These are phyloP conservation scores for Saturnia pavonia DNA, from an alignment of 2,888 invertebrate species.

Conservation along the genomic window DNA sequence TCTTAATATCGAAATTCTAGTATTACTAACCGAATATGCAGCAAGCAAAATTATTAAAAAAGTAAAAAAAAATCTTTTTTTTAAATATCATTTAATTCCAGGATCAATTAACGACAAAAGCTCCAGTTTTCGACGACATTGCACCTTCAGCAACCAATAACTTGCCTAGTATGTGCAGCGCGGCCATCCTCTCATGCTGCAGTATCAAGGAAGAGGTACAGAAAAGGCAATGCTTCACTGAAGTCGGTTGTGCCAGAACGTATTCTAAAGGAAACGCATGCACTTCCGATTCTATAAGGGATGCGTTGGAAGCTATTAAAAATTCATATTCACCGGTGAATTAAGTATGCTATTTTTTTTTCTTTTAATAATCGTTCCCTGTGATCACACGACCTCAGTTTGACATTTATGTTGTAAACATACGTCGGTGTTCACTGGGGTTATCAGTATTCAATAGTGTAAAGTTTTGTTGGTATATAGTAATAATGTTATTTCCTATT, in stretches of 20 bases:
- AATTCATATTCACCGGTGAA: constrained; percentile 49
- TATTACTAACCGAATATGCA: neutral
- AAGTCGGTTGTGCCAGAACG: constrained; percentile 45
- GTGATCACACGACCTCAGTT: too few relatives aligned
- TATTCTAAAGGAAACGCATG: constrained; percentile 48
- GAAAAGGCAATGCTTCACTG: constrained; percentile 51
- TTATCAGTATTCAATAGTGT: constrained; percentile 5
- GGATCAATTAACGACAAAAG: constrained; percentile 34
- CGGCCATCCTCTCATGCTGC: constrained; percentile 63
- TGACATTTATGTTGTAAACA: neutral
- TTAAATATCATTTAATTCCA: constrained; percentile 30
- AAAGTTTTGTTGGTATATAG: constrained; percentile 4
- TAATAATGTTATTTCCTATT: neutral
- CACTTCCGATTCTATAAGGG: constrained; percentile 37
- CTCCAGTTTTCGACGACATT: constrained; percentile 30
- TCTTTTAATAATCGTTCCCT: neutral
- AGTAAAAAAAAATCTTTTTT: constrained; percentile 12
- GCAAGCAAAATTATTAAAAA: neutral
- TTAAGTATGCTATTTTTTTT: constrained; percentile 28
- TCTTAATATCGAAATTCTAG: neutral
- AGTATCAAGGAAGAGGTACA: constrained; percentile 30
- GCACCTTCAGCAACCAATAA: constrained; percentile 14
- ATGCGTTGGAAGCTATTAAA: constrained; percentile 50
- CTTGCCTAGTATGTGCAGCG: constrained; percentile 50
- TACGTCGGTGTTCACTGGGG: too few relatives aligned